Evolutionary conservation across 2,888 invertebrate genomes (phyloP), one percentile per base, ranked within the genome.

Genomic region (Scaptomyza polygonia): DNA sequence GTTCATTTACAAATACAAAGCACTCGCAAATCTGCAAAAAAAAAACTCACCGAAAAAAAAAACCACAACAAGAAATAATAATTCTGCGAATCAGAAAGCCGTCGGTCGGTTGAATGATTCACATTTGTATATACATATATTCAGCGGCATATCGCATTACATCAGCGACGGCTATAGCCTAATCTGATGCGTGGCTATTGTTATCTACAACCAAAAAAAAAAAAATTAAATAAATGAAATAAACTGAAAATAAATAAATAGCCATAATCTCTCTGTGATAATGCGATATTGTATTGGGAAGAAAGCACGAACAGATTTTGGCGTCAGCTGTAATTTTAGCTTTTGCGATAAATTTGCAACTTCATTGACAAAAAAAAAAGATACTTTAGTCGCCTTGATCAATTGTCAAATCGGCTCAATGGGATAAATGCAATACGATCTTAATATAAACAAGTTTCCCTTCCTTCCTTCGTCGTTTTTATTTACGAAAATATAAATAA

Each of bases 111-210:
- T 16, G 39, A 49, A 59, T 72, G 77, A 72, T 65, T 72, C 72
- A 72, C 54, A 53, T 40, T 18, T n/a, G 16, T 30, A 30, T 18
- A 21, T 45, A 12, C 1, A n/a, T 27, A 27, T 44, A 32, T n/a
- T 14, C 47, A 39, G 30, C 21, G 34, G 16, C 56, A 57, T 73
- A 73, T 73, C 77, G 59, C 53, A 54, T 73, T 71, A 67, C 57
- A 73, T 76, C 77, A 66, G 66, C 54, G 40, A 32, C 66, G 40
- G 66, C 57, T 72, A 73, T 73, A 72, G 77, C 58, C 70, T 62
- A 73, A 73, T 71, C 73, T 71, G 72, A 61, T 76, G 67, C 72
- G 73, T 57, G 67, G 71, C 71, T 40, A 52, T 55, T 66, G 72
- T 76, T 73, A 76, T 76, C 72, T 55, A 21, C 1, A 21, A 21